Conservation (phyloP, 37 sponge, comb jelly and placozoan genomes). For the Lycopodina hypogea region DNA sequence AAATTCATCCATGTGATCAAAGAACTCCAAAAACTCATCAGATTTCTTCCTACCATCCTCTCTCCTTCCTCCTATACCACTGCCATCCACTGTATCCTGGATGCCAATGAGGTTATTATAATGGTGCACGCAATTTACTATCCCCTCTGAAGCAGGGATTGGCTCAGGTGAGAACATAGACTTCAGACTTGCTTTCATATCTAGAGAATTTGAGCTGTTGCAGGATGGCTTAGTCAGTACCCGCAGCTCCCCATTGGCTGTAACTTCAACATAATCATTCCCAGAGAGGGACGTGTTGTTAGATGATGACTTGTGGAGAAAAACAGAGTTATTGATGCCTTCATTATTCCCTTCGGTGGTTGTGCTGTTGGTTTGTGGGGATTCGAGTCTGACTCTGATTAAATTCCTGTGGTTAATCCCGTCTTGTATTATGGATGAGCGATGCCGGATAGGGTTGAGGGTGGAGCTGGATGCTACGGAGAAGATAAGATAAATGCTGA, state of each 20-base stretch:
- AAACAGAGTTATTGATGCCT: not conserved
- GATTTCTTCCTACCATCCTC: not conserved
- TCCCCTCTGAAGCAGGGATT: no score
- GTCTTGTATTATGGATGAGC: no score
- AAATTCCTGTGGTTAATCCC: no score
- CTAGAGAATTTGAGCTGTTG: not conserved
- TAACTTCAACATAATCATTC: constrained; percentile 8
- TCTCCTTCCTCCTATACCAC: no score
- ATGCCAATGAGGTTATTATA: no score
- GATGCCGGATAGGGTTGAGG: no score
- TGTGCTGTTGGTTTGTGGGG: not conserved
- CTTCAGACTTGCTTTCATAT: not conserved
- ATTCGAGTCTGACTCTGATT: no score
- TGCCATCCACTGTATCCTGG: no score
- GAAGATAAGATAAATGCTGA: no score
- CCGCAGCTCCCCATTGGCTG: constrained; percentile 1
- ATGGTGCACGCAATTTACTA: no score
- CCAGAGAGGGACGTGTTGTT: constrained; percentile 7
- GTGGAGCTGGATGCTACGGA: no score
- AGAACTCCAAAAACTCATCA: not conserved
- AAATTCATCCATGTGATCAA: not conserved
- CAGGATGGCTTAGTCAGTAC: not conserved
- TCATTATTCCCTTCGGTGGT: not conserved
- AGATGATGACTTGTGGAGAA: not conserved
- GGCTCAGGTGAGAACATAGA: no score